Base-by-base conservation (phyloP, 2,888 invertebrate genomes). In the Leptopilina myrica region DNA sequence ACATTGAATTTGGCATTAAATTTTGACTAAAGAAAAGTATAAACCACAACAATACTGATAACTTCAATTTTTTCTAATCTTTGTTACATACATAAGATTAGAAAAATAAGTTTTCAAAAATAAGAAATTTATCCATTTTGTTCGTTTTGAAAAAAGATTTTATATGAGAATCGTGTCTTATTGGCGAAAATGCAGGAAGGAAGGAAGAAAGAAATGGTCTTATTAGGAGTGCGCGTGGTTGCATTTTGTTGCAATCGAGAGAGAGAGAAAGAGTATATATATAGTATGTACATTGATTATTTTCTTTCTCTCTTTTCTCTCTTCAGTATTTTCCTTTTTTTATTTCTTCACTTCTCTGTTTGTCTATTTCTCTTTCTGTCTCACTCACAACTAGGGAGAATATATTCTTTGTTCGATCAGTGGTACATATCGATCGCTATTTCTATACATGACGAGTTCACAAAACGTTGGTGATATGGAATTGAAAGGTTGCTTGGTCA, bases 401-500 rank as follows among this genome's bases (percentile, higher is more conserved):
- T 26, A 56, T 69, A 49, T 69, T 69, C 69, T 67, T 53, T n/a
- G 53, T 69, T 69, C 69, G 33, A 53, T 69, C 69, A 53, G 69
- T 26, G 33, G 53, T 53, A 43, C 12, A 56, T 69, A 69, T 69
- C 26, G 69, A 69, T 69, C 53, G 26, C 9, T 9, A 26, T 69
- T 69, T 33, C 53, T 53, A 69, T 53, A 53, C 53, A 69, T 69
- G 69, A 69, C 69, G 53, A 69, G 69, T 69, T 49, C 53, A 69
- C 69, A 49, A 69, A 43, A 69, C 53, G 53, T 69, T 69, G 46
- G 67, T 49, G 67, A 69, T 69, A 69, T 15, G 26, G 67, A 69
- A 69, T 69, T 69, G 69, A 69, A 69, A 69, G 53, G 69, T 69
- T 69, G 69, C 69, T 49, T 69, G 33, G 53, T 26, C 49, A 49